phyloP scores from a whole-genome alignment of 2,113 vertebrate genomes.

The Sula dactylatra region DNA sequence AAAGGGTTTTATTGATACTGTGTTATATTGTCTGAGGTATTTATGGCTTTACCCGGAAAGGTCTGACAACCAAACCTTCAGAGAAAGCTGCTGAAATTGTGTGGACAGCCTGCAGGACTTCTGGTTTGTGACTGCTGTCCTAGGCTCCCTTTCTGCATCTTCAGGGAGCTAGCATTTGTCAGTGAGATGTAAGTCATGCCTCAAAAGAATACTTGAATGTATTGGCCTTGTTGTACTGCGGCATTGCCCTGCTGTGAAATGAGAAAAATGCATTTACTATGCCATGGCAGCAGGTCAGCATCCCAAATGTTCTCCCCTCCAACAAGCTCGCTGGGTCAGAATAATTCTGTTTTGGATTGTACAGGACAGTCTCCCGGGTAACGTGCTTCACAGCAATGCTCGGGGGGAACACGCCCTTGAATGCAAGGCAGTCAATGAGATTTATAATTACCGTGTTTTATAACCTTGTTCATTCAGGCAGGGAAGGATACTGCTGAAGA shows the following conservation, averaged over 20 bases:
- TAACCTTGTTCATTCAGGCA: slow-evolving; percentile 44
- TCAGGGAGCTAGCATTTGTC: background rate
- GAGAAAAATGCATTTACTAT: slow-evolving; percentile 31
- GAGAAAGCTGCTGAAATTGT: background rate
- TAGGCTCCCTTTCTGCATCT: background rate
- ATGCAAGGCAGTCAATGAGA: slow-evolving; percentile 55
- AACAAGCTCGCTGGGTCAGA: slow-evolving; percentile 45
- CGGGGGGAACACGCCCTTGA: slow-evolving; percentile 27
- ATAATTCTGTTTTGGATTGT: slow-evolving; percentile 55
- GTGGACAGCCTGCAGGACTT: background rate
- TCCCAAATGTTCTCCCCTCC: slow-evolving; percentile 30
- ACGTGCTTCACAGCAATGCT: slow-evolving; percentile 15
- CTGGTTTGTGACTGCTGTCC: background rate
- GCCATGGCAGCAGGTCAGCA: slow-evolving; percentile 29
- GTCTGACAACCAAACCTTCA: background rate
- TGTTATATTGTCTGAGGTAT: background rate
- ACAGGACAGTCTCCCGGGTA: slow-evolving; percentile 49
- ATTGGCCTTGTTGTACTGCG: background rate
- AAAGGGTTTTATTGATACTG: background rate
- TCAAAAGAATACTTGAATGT: slow-evolving; percentile 2
- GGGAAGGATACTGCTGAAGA: background rate
- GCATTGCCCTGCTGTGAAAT: slow-evolving; percentile 27
- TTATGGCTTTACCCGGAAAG: background rate
- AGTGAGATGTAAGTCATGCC: slow-evolving; percentile 1
- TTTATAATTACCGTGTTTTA: slow-evolving; percentile 53